Evolutionary conservation across 1,140 invertebrate genomes (phyloP), one percentile per base, ranked within the genome.

Genomic region (Tachypleus tridentatus): DNA sequence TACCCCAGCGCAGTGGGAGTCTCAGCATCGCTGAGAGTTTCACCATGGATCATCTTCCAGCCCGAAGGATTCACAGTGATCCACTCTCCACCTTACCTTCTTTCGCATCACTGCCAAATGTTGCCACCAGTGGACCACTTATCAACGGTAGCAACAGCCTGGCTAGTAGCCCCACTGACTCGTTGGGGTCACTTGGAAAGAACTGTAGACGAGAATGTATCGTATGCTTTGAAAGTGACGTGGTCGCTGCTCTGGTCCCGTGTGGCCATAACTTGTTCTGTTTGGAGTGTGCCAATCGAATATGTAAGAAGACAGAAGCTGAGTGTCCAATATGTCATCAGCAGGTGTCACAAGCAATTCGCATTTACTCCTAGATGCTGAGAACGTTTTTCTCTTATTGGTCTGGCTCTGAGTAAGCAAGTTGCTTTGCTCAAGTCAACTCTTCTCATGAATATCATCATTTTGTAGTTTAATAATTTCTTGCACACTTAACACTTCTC

Each of bases 221-320:
- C 65, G 84, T 94, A 58, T 95, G 92, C 81, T 84, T 84, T 62
- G 90, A 93, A 71, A 85, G 86, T 71, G 88, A 91, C 73, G 87
- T 94, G 9, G 89, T 87, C 54, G 88, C 91, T 51, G 91, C 91
- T 10, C 81, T 95, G 50, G 88, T 95, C 51, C 91, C 91, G 53
- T 95, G 92, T 80, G 92, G 92, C 62, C 92, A 95, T 81, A 94
- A 94, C 79, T 84, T 92, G 74, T 95, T 94, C 81, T 95, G 92
- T 78, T 81, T 91, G 82, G 90, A 93, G 71, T 95, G 93, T 77
- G 91, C 90, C 67, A 88, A 88, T 73, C 82, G 87, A 67, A 84
- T 93, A 65, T 85, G 85, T 74, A 80, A 83, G 64, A 77, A 77
- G 65, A 80, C 82, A 52, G 78, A 80, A 60, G 72, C 76, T 51